phyloP scores from a whole-genome alignment of 2,113 vertebrate genomes.

The human region GRCh38 chr5:105355501-105356000 shows the following conservation, averaged over 20 bases:
- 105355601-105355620: not conserved
- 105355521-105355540: not conserved
- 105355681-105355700: not conserved
- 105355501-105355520: not conserved
- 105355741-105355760: not conserved
- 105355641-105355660: not conserved
- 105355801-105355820: not conserved
- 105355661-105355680: not conserved
- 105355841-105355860: not conserved
- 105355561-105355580: not conserved
- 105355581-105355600: not conserved
- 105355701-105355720: not conserved
- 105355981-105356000: not conserved
- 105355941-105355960: conserved; percentile 5
- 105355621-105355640: not conserved
- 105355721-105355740: not conserved
- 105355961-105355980: conserved; percentile 5
- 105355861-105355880: conserved; percentile 16
- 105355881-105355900: not conserved
- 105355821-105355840: not conserved
- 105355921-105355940: not conserved
- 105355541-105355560: too few relatives aligned
- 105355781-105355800: not conserved
- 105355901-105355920: not conserved
- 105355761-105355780: not conserved